Evolutionary conservation across 2,888 invertebrate species (phyloP).

Genomic region (Serrognathus titanus): DNA sequence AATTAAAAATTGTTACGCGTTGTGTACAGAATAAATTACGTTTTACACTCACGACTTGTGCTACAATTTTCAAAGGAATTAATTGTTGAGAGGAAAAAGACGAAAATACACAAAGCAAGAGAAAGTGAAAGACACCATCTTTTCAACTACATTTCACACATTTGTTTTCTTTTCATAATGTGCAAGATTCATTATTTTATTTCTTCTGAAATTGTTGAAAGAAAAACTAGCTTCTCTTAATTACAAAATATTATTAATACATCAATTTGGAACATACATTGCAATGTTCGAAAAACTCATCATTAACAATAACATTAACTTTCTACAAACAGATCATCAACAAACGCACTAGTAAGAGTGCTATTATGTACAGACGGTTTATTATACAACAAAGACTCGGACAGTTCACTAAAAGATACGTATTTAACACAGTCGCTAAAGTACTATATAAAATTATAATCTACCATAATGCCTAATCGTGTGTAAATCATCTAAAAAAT

Average conservation of each 20-base stretch:
- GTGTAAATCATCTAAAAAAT: conserved; percentile 1
- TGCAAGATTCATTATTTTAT: too few species aligned
- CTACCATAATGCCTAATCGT: conserved; percentile 10
- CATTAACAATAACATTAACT: conserved; percentile 25
- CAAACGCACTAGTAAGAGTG: conserved; percentile 21
- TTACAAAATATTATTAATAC: conserved; percentile 20
- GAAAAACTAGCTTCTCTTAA: conserved; percentile 5
- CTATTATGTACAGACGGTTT: conserved; percentile 13
- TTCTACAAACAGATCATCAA: conserved; percentile 25
- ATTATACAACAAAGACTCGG: conserved; percentile 15
- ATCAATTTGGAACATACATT: conserved; percentile 18
- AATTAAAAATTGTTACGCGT: too few species aligned
- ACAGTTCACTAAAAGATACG: conserved; percentile 30
- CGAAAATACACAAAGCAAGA: too few species aligned
- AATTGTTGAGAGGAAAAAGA: too few species aligned
- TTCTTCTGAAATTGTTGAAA: too few species aligned
- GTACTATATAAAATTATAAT: conserved; percentile 23
- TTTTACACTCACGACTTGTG: too few species aligned
- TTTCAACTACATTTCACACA: too few species aligned
- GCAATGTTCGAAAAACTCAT: conserved; percentile 15
- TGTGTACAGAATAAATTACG: too few species aligned
- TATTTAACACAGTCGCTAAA: conserved; percentile 24
- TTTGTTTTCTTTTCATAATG: too few species aligned
- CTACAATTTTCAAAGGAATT: too few species aligned
- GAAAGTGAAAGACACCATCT: too few species aligned